Evolutionary conservation across 1,140 invertebrate species (phyloP).

Genomic region (Drosophila neocordata): DNA sequence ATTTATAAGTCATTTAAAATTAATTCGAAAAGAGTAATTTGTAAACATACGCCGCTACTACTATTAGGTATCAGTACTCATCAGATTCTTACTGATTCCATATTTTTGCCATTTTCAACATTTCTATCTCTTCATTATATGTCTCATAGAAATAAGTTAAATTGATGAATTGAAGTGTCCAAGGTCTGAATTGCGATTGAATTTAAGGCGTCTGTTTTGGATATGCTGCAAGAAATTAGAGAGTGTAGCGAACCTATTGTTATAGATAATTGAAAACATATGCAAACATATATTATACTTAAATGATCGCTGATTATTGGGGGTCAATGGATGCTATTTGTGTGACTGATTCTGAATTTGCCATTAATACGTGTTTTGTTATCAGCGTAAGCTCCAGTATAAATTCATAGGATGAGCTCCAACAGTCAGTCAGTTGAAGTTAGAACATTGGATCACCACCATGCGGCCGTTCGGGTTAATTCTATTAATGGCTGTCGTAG

Average conservation of each 20-base stretch:
- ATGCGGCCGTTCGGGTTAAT: not conserved
- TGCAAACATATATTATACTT: not conserved
- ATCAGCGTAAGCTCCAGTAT: not conserved
- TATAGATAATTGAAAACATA: too few relatives aligned
- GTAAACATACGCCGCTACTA: too few relatives aligned
- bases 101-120: too few relatives aligned
- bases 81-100: too few relatives aligned
- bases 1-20: too few relatives aligned
- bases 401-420: not conserved
- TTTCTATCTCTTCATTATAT: too few relatives aligned
- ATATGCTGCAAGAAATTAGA: not conserved
- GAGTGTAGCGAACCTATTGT: not conserved
- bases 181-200: too few relatives aligned
- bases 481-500: slow-evolving; percentile 5
- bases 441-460: not conserved
- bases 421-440: not conserved
- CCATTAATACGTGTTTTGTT: not conserved
- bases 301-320: slow-evolving; percentile 10
- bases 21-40: too few relatives aligned
- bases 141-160: too few relatives aligned
- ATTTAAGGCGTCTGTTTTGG: not conserved
- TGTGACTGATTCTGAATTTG: not conserved
- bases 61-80: too few relatives aligned
- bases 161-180: too few relatives aligned
- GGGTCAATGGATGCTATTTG: slow-evolving; percentile 22